phyloP scores from a whole-genome alignment of 2,113 vertebrate genomes.

The Muntiacus reevesi region DNA sequence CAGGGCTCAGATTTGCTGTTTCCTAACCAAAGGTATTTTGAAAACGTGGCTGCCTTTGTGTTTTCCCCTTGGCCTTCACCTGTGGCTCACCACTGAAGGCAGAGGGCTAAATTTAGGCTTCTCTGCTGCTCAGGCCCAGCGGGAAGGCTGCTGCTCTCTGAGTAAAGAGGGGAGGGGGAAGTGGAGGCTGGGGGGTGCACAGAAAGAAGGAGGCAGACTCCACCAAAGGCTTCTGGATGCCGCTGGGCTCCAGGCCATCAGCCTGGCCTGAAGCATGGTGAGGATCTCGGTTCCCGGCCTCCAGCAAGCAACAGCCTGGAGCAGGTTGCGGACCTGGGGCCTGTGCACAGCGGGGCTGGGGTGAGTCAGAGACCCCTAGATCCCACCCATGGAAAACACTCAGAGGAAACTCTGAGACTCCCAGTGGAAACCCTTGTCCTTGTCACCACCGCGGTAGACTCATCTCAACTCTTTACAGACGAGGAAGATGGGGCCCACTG shows the following conservation, averaged over 20 bases:
- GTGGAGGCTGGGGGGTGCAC: not conserved
- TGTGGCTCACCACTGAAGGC: slow-evolving; percentile 43
- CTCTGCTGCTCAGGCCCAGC: not conserved
- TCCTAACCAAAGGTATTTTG: not conserved
- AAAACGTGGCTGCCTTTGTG: not conserved
- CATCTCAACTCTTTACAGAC: not conserved
- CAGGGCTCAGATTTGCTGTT: not conserved
- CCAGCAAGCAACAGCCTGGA: not conserved
- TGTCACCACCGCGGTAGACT: not conserved
- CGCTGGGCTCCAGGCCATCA: not conserved
- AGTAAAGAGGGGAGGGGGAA: not conserved
- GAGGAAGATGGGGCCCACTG: not conserved
- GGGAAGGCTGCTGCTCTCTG: not conserved
- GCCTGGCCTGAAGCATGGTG: not conserved
- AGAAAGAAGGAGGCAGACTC: not conserved
- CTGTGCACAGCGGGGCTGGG: not conserved
- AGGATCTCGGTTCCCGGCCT: not conserved
- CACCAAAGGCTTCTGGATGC: not conserved
- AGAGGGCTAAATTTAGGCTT: slow-evolving; percentile 49
- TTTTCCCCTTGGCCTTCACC: not conserved
- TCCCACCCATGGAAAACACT: not conserved
- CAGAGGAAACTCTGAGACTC: not conserved
- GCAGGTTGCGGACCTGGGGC: not conserved
- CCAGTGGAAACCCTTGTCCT: not conserved
- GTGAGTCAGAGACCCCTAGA: slow-evolving; percentile 4